A percentile compares a stretch with the other conserved stretches of the same genome.
phyloP scores from a whole-genome alignment of 1,140 invertebrate species.

The Papilio aristodemus region DNA sequence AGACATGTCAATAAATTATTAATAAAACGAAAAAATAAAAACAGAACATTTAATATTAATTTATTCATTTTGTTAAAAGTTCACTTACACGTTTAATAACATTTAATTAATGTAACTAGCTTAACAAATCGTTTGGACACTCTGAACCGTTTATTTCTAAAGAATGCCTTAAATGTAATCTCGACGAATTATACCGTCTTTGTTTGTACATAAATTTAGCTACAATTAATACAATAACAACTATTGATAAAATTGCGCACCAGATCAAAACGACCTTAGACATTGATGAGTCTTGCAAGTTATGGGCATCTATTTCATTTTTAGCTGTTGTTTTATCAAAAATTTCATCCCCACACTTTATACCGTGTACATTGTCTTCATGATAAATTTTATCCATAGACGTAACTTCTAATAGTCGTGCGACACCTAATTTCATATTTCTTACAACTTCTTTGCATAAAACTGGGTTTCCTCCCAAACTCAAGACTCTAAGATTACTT shows the following conservation, averaged over 20 bases:
- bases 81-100: not conserved
- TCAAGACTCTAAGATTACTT: slow-evolving; percentile 53
- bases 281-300: slow-evolving; percentile 1
- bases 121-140: slow-evolving; percentile 48
- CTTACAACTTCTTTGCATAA: slow-evolving; percentile 63
- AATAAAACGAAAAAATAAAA: too few species aligned
- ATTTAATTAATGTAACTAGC: slow-evolving; percentile 29
- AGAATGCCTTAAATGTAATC: slow-evolving; percentile 47
- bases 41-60: slow-evolving; percentile 13
- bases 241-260: slow-evolving; percentile 40
- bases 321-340: slow-evolving; percentile 30
- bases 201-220: slow-evolving; percentile 36
- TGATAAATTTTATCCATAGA: slow-evolving; percentile 65
- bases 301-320: not conserved
- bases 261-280: slow-evolving; percentile 36
- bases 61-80: not conserved
- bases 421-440: slow-evolving; percentile 40
- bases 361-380: slow-evolving; percentile 70
- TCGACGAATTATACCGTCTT: slow-evolving; percentile 34
- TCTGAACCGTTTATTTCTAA: slow-evolving; percentile 45
- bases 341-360: slow-evolving; percentile 57
- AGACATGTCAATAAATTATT: too few species aligned
- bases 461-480: slow-evolving; percentile 67
- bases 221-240: slow-evolving; percentile 38
- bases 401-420: slow-evolving; percentile 54